Percentiles rank a stretch among this genome's conserved stretches.
Evolutionary conservation across 2,888 invertebrate species (phyloP).

Genomic region (Apeira syringaria): DNA sequence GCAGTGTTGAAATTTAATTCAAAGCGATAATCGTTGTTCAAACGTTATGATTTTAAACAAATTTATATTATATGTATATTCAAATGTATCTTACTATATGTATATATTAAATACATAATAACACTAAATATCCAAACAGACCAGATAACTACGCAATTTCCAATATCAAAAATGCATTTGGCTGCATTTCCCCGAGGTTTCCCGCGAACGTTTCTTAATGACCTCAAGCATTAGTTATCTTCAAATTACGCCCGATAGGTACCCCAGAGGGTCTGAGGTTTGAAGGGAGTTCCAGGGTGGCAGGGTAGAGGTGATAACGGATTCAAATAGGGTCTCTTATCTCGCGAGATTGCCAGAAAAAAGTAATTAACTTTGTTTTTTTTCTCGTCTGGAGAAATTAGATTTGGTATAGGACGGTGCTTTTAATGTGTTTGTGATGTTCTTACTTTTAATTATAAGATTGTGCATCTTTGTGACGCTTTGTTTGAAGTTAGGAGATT

Average conservation of each 20-base stretch:
- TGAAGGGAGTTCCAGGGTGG: slow-evolving; percentile 66
- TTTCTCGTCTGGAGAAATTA: slow-evolving; percentile 67
- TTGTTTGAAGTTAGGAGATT: slow-evolving; percentile 17
- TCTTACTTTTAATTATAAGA: slow-evolving; percentile 57
- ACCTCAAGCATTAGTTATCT: slow-evolving; percentile 78
- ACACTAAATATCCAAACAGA: too few relatives aligned
- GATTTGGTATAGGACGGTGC: slow-evolving; percentile 56
- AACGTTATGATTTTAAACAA: too few relatives aligned
- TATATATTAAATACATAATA: too few relatives aligned
- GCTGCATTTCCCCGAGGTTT: slow-evolving; percentile 57
- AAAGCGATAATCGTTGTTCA: neutral
- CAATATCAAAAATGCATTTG: slow-evolving; percentile 73
- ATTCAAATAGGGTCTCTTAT: slow-evolving; percentile 71
- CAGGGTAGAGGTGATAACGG: slow-evolving; percentile 68
- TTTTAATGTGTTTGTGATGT: slow-evolving; percentile 72
- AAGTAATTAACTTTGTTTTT: slow-evolving; percentile 76
- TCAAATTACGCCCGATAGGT: slow-evolving; percentile 72
- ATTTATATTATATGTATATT: too few relatives aligned
- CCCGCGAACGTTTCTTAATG: slow-evolving; percentile 66
- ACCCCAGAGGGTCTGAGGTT: slow-evolving; percentile 49
- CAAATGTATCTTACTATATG: too few relatives aligned
- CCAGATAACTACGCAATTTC: slow-evolving; percentile 56
- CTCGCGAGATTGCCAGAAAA: slow-evolving; percentile 66
- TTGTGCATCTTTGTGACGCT: slow-evolving; percentile 40
- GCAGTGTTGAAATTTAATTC: too few relatives aligned